A percentile compares a stretch with the other conserved stretches of the same genome.
phyloP scores from a whole-genome alignment of 2,888 invertebrate species.

The Diarsia brunnea region DNA sequence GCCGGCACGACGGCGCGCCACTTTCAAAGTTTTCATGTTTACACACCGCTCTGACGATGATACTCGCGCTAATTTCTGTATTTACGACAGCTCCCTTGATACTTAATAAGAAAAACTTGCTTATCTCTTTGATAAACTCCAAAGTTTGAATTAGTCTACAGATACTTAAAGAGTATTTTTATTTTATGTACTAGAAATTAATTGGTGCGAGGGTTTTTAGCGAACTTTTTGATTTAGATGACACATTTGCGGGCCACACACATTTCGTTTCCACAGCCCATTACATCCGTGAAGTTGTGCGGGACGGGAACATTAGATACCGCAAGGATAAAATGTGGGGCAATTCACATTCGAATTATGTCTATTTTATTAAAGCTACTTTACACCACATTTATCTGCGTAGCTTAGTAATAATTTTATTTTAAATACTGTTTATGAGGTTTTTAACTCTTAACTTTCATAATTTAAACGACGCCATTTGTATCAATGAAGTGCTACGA shows the following conservation, averaged over 20 bases:
- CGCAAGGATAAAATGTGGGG: constrained; percentile 62
- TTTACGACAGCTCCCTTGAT: constrained; percentile 85
- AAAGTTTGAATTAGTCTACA: constrained; percentile 75
- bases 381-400: constrained; percentile 52
- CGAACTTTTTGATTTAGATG: constrained; percentile 68
- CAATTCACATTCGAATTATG: constrained; percentile 60
- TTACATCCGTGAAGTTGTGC: constrained; percentile 66
- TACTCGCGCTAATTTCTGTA: constrained; percentile 86
- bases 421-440: constrained; percentile 31
- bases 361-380: constrained; percentile 60
- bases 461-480: neutral
- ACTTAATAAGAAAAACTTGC: constrained; percentile 85
- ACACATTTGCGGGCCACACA: constrained; percentile 65
- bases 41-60: constrained; percentile 81
- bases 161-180: constrained; percentile 64
- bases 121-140: constrained; percentile 78
- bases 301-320: constrained; percentile 63
- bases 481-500: constrained; percentile 53
- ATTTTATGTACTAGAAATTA: constrained; percentile 69
- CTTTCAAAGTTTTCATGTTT: constrained; percentile 86
- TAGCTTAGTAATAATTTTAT: constrained; percentile 24
- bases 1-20: constrained; percentile 73
- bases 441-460: constrained; percentile 3
- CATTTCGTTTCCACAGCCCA: constrained; percentile 65
- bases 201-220: constrained; percentile 67